Percentiles rank a stretch among this genome's conserved stretches.
phyloP scores from a whole-genome alignment of 2,888 invertebrate genomes.

The Megastigmus dorsalis region DNA sequence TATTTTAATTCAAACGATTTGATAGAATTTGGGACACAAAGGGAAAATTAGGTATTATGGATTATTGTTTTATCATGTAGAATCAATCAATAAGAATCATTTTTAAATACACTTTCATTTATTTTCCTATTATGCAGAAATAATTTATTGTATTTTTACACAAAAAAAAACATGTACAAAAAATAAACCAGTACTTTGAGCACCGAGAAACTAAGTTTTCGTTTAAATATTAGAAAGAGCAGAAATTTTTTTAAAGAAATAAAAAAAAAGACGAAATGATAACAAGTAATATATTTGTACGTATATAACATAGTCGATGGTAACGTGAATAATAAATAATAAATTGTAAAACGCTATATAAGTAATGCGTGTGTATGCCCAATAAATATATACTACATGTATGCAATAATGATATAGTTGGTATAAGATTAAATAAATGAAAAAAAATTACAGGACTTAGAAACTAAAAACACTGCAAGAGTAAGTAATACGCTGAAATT shows the following conservation, averaged over 20 bases:
- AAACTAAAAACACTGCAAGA: constrained; percentile 36
- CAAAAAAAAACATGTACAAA: constrained; percentile 28
- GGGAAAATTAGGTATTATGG: background rate
- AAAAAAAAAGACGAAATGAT: constrained; percentile 62
- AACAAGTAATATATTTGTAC: constrained; percentile 69
- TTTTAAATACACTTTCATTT: constrained; percentile 11
- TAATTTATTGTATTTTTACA: constrained; percentile 46
- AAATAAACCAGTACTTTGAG: constrained; percentile 28
- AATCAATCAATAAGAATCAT: too few species aligned
- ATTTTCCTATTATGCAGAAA: constrained; percentile 44
- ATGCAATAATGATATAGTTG: constrained; percentile 60
- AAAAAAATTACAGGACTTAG: constrained; percentile 46
- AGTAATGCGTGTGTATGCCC: constrained; percentile 62
- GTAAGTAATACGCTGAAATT: constrained; percentile 36
- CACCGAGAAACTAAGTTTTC: constrained; percentile 21
- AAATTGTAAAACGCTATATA: constrained; percentile 58
- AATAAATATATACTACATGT: constrained; percentile 66
- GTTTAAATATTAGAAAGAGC: constrained; percentile 32
- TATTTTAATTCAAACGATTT: background rate
- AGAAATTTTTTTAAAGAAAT: constrained; percentile 54
- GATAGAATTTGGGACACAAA: background rate
- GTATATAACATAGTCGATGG: constrained; percentile 69
- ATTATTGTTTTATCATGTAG: background rate
- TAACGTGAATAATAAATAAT: constrained; percentile 72
- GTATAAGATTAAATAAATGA: constrained; percentile 37